These are phyloP conservation scores for Bombus haemorrhoidalis DNA, from an alignment of 1,140 invertebrate genomes.

Conservation along the genomic window DNA sequence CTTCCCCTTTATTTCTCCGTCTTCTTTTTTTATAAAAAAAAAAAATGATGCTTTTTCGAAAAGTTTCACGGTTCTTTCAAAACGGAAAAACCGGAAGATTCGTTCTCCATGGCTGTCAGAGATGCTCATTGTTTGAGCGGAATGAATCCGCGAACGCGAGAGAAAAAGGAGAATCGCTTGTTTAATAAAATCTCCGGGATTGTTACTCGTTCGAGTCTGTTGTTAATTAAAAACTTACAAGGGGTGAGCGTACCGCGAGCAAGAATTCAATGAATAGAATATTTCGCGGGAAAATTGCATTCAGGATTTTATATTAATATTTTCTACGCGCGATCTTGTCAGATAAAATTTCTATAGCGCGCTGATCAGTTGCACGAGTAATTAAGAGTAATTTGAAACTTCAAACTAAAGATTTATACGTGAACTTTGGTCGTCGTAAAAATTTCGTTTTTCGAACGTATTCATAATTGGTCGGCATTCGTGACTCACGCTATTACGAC, in stretches of 20 bases:
- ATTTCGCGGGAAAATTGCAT: background rate
- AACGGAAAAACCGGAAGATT: background rate
- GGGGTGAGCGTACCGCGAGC: too few relatives aligned
- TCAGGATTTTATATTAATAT: background rate
- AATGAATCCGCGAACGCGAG: background rate
- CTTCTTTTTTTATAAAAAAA: background rate
- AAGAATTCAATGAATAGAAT: background rate
- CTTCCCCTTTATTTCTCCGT: background rate
- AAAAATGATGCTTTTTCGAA: background rate
- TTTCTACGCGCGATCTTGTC: background rate
- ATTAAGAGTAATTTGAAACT: background rate
- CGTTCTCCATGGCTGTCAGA: background rate
- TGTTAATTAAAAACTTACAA: slow-evolving; percentile 13
- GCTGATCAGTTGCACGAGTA: background rate
- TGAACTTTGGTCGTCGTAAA: background rate
- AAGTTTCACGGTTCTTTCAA: background rate
- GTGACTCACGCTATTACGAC: too few relatives aligned
- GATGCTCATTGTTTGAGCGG: background rate
- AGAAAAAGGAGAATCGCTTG: background rate
- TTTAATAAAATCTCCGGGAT: slow-evolving; percentile 1
- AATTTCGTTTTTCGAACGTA: background rate
- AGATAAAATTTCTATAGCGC: background rate
- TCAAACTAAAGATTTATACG: background rate
- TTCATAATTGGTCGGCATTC: background rate
- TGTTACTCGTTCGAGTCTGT: background rate